Percentiles rank a stretch among this genome's conserved stretches.
These are phyloP conservation scores for Corythucha ciliata DNA, from an alignment of 2,888 invertebrate genomes.

Conservation along the genomic window DNA sequence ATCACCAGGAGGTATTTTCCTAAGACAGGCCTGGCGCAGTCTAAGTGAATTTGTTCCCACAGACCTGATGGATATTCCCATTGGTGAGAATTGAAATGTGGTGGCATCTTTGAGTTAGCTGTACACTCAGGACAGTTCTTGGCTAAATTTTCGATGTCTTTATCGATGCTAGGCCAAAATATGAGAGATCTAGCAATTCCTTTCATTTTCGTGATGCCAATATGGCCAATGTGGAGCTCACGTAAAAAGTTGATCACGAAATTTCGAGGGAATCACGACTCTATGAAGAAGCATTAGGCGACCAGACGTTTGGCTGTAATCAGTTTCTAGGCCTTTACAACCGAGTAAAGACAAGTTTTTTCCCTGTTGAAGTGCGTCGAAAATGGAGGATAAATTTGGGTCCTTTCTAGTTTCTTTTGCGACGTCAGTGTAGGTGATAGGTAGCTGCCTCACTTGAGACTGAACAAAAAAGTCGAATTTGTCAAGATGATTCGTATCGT, in stretches of 20 bases:
- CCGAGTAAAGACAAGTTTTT: background rate
- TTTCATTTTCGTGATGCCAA: slow-evolving; percentile 31
- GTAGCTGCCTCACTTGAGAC: slow-evolving; percentile 4
- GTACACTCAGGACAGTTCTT: slow-evolving; percentile 24
- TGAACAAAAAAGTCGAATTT: slow-evolving; percentile 9
- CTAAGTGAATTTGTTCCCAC: slow-evolving; percentile 33
- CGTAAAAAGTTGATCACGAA: background rate
- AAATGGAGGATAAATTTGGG: background rate
- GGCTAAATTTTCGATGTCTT: slow-evolving; percentile 32
- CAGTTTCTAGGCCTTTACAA: background rate
- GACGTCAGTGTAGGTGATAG: slow-evolving; percentile 3
- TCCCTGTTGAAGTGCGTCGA: background rate
- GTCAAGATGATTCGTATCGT: background rate
- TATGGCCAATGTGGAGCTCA: slow-evolving; percentile 18
- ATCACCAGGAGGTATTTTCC: slow-evolving; percentile 31
- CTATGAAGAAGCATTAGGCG: slow-evolving; percentile 13
- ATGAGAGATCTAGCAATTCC: slow-evolving; percentile 34
- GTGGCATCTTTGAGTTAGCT: slow-evolving; percentile 13
- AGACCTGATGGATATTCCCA: slow-evolving; percentile 31
- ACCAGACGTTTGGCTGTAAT: slow-evolving; percentile 1
- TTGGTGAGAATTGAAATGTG: slow-evolving; percentile 21
- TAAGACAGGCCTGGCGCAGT: slow-evolving; percentile 29
- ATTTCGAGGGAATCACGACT: slow-evolving; percentile 16
- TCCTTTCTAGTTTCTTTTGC: background rate
- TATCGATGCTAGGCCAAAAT: slow-evolving; percentile 35